Base-by-base conservation (phyloP, 2,888 invertebrate genomes). In the Clepsis dumicolana region DNA sequence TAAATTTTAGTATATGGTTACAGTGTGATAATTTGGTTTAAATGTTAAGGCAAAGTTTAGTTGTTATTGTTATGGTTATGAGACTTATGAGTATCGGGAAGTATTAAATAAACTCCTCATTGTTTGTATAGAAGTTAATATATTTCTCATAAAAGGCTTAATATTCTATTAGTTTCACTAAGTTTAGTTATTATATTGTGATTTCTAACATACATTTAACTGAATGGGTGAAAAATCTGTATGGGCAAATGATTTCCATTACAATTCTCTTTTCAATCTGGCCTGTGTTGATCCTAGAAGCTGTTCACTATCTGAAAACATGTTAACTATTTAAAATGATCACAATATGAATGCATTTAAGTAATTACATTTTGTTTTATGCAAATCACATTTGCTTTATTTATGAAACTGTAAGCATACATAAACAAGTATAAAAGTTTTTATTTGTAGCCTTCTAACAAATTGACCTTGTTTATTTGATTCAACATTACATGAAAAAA, bases 1-100 rank as follows among this genome's bases (percentile, higher is more conserved):
- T 89, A 90, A 90, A 86, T 86, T 86, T 80, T 83, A 80, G 83
- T 84, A 78, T 84, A 64, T 68, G 57, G 18, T 68, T 68, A 64
- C 52, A 32, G 81, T 81, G 81, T 85, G 84, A 80, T 87, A 80
- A 78, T 80, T 78, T 76, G 73, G 74, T 79, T 80, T 77, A 79
- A 80, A 44, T 59, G 21, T 67, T 48, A 64, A 57, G 59, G 52
- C 50, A 53, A 65, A 29, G 32, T 68, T 59, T 53, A 53, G 29
- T 66, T 63, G 44, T 60, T 27, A 21, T 24, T 59, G 63, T 68
- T 68, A 64, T 63, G 56, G 56, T 67, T 63, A 38, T 38, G 56
- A 57, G 57, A 50, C 50, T 67, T 63, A 38, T 38, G 56, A 57
- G 57, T 59, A 32, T 59, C 24, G 29, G 59, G 63, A 67, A 63